These are phyloP conservation scores for Tragelaphus imberbis DNA, from an alignment of 2,113 vertebrate species.

Conservation along the genomic window DNA sequence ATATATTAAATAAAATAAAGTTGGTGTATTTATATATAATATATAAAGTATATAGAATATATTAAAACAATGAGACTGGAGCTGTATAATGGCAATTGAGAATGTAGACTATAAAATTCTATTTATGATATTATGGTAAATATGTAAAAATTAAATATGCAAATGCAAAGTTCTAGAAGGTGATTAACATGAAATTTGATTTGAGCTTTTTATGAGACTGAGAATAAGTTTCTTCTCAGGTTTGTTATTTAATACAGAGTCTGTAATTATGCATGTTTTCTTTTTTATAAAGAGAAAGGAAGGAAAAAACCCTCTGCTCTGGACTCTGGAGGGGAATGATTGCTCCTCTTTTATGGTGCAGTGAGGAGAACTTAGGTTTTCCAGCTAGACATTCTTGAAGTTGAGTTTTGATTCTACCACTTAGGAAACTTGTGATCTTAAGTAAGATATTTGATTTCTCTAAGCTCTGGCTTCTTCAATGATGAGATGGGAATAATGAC, in stretches of 20 bases:
- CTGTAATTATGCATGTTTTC: background rate
- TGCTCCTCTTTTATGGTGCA: background rate
- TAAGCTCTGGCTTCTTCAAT: background rate
- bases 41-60: background rate
- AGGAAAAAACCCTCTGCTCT: background rate
- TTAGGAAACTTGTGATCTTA: background rate
- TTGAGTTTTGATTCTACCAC: background rate
- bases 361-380: background rate
- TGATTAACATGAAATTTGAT: background rate
- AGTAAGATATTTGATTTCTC: background rate
- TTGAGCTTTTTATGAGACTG: background rate
- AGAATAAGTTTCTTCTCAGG: background rate
- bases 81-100: background rate
- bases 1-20: background rate
- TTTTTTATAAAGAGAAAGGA: background rate
- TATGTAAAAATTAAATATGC: background rate
- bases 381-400: background rate
- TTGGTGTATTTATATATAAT: background rate
- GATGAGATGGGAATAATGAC: background rate
- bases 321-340: background rate
- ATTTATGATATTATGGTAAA: background rate
- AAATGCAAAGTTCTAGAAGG: constrained; percentile 1
- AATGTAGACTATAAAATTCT: background rate
- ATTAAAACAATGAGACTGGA: background rate
- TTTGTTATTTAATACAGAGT: background rate